phyloP scores from a whole-genome alignment of 1,140 invertebrate species.

The Eumeta japonica region DNA sequence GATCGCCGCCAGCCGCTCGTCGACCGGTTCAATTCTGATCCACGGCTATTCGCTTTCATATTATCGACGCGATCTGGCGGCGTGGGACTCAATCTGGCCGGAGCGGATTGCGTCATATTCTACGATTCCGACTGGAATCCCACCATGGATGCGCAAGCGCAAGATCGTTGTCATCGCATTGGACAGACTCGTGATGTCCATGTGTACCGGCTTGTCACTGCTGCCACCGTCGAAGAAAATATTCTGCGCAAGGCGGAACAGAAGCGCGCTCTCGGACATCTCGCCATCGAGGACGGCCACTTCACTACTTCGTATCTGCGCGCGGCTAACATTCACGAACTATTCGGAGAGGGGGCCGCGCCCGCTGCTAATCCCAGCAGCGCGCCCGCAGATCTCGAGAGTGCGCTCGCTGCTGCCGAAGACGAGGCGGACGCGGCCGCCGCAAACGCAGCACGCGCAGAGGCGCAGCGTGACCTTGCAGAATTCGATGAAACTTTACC shows the following conservation, averaged over 20 bases:
- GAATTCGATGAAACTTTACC: conserved; percentile 98
- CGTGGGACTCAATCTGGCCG: conserved; percentile 97
- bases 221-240: conserved; percentile 98
- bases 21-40: conserved; percentile 97
- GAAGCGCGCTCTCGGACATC: conserved; percentile 91
- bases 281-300: conserved; percentile 98
- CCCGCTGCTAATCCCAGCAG: conserved; percentile 79
- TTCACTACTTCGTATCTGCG: conserved; percentile 98
- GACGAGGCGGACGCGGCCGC: conserved; percentile 93
- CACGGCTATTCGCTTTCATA: conserved; percentile 96
- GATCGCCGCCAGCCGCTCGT: conserved; percentile 94
- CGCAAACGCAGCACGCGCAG: conserved; percentile 84
- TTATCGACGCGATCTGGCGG: conserved; percentile 97
- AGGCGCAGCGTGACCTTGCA: conserved; percentile 89
- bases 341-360: conserved; percentile 77
- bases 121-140: conserved; percentile 99
- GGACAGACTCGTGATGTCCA: conserved; percentile 99
- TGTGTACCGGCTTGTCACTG: conserved; percentile 95
- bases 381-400: conserved; percentile 75
- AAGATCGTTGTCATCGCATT: conserved; percentile 97
- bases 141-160: conserved; percentile 99
- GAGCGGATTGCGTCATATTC: conserved; percentile 99
- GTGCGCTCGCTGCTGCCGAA: conserved; percentile 86
- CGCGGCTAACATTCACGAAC: conserved; percentile 84
- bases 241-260: conserved; percentile 99